Percentiles rank a stretch among this genome's conserved stretches.
These are phyloP conservation scores for Aspiorhynchus laticeps DNA, from an alignment of 2,113 vertebrate species.

Conservation along the genomic window DNA sequence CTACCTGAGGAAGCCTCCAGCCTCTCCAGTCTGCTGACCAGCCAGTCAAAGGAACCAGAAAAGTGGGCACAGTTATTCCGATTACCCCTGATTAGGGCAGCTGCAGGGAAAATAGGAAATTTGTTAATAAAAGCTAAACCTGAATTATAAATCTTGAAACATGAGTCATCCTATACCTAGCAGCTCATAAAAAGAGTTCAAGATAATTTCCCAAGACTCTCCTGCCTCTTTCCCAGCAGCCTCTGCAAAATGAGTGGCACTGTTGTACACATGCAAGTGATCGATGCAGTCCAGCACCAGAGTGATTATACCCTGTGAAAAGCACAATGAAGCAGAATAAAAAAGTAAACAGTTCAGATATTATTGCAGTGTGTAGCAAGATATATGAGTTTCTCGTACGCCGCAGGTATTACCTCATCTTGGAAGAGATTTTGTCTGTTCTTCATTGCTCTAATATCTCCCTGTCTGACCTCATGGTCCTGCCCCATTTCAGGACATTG, in stretches of 20 bases:
- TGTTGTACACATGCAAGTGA: slow-evolving; percentile 84
- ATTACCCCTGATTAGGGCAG: slow-evolving; percentile 89
- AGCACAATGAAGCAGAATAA: neutral
- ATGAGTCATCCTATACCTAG: slow-evolving; percentile 79
- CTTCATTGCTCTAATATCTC: slow-evolving; percentile 80
- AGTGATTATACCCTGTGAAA: slow-evolving; percentile 86
- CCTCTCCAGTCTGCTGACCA: slow-evolving; percentile 88
- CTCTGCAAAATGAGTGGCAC: slow-evolving; percentile 82
- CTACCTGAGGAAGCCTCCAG: slow-evolving; percentile 90
- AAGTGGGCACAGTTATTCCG: slow-evolving; percentile 92
- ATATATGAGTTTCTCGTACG: neutral
- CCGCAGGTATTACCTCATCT: slow-evolving; percentile 82
- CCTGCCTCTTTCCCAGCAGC: slow-evolving; percentile 80
- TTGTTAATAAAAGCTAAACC: neutral
- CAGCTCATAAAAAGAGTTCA: slow-evolving; percentile 88
- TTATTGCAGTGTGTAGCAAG: neutral
- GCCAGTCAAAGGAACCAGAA: slow-evolving; percentile 91
- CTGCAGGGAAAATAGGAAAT: slow-evolving; percentile 64
- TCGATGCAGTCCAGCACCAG: slow-evolving; percentile 93
- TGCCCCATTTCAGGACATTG: slow-evolving; percentile 80
- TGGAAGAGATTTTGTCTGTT: slow-evolving; percentile 95
- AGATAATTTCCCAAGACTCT: slow-evolving; percentile 85
- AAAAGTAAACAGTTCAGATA: neutral
- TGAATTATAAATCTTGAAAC: neutral
- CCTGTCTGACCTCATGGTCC: slow-evolving; percentile 85